phyloP scores from a whole-genome alignment of 2,888 invertebrate genomes.

The Zootermopsis nevadensis region DNA sequence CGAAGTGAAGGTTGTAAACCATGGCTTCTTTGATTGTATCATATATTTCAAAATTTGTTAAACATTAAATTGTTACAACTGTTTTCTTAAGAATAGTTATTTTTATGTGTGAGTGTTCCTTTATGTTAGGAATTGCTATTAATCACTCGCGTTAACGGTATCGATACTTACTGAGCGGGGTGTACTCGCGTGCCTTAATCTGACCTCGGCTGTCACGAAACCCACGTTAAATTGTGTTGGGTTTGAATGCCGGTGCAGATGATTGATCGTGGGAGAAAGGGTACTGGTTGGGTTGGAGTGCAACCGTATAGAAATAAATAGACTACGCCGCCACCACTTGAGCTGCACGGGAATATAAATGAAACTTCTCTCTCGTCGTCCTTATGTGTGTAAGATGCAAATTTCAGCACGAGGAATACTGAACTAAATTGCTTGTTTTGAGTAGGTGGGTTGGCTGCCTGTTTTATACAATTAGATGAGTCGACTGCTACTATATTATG shows the following conservation, averaged over 20 bases:
- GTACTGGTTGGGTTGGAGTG: neutral
- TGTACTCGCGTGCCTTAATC: constrained; percentile 24
- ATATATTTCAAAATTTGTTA: no score
- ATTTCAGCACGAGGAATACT: neutral
- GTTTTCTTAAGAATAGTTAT: no score
- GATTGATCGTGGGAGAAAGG: constrained; percentile 26
- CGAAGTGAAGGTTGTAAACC: no score
- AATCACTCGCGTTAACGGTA: neutral
- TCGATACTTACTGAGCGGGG: constrained; percentile 14
- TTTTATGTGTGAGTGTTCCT: no score
- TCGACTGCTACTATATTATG: neutral
- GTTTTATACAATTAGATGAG: constrained; percentile 9
- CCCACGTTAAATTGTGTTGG: constrained; percentile 32
- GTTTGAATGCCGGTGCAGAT: constrained; percentile 24
- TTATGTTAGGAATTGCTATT: no score
- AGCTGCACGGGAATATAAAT: constrained; percentile 9
- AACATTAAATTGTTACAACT: no score
- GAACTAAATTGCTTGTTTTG: constrained; percentile 22
- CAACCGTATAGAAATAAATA: constrained; percentile 27
- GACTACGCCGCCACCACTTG: constrained; percentile 11
- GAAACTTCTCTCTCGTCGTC: constrained; percentile 1
- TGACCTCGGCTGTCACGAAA: constrained; percentile 22
- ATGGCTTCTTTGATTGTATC: no score
- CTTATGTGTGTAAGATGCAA: constrained; percentile 18
- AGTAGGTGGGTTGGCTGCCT: constrained; percentile 1